Conservation (phyloP, 2,797 vertebrate species). For the Pterois miles region DNA sequence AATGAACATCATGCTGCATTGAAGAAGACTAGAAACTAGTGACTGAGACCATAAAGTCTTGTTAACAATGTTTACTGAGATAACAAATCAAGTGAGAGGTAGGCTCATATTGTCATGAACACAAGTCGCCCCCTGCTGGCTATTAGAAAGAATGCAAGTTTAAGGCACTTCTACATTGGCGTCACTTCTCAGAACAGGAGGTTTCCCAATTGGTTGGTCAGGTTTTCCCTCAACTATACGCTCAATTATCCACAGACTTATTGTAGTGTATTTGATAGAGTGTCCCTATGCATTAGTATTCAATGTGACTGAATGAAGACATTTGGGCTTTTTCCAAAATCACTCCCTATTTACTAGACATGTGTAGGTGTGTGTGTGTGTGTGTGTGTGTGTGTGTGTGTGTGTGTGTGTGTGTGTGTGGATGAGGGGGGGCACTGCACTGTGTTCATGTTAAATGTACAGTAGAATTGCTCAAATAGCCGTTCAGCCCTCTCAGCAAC, state of each 20-base stretch:
- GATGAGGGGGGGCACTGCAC: not conserved
- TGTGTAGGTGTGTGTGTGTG: not conserved
- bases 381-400: not conserved
- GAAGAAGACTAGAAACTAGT: no score
- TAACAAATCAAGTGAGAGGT: no score
- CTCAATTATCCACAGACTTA: not conserved
- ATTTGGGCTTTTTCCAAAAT: not conserved
- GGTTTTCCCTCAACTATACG: not conserved
- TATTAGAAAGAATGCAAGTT: no score
- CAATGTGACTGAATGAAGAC: not conserved
- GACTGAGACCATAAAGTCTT: no score
- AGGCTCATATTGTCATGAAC: no score
- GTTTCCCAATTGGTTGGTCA: not conserved
- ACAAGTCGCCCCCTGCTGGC: no score
- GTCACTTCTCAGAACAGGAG: not conserved
- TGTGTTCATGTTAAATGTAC: conserved; percentile 36
- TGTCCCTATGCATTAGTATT: not conserved
- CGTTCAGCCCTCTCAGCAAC: conserved; percentile 16
- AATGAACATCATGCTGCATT: no score
- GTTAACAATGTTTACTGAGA: no score
- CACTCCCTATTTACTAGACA: not conserved
- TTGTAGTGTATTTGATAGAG: not conserved
- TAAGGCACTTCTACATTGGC: no score
- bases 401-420: no score
- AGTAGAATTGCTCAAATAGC: conserved; percentile 45